phyloP scores from a whole-genome alignment of 2,113 vertebrate genomes.

The Strix uralensis region DNA sequence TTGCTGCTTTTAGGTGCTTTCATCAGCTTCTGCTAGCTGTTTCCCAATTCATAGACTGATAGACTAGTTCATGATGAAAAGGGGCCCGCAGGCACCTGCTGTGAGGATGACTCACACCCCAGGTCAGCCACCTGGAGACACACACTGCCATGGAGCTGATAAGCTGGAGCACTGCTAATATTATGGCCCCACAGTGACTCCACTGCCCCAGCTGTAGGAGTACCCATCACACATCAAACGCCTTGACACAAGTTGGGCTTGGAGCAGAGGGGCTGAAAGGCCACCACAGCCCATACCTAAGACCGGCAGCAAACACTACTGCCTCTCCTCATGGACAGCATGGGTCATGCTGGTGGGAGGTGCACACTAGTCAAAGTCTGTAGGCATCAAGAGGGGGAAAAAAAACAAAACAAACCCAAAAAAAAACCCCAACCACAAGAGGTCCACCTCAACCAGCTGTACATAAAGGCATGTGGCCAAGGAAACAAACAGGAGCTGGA shows the following conservation, averaged over 20 bases:
- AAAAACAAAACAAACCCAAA: neutral
- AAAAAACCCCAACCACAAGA: neutral
- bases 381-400: neutral
- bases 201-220: no score
- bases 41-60: neutral
- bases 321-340: neutral
- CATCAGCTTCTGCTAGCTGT: neutral
- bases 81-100: neutral
- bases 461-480: neutral
- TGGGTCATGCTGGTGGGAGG: no score
- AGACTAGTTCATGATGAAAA: neutral
- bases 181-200: neutral
- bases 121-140: neutral
- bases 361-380: neutral
- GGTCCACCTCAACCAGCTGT: neutral
- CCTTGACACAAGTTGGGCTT: neutral
- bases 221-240: neutral
- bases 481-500: neutral
- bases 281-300: neutral
- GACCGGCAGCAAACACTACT: neutral
- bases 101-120: neutral
- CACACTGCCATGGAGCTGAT: neutral
- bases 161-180: neutral
- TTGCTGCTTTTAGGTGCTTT: neutral
- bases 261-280: neutral